Evolutionary conservation across 2,113 vertebrate species (phyloP).

Genomic region (Plecotus auritus): DNA sequence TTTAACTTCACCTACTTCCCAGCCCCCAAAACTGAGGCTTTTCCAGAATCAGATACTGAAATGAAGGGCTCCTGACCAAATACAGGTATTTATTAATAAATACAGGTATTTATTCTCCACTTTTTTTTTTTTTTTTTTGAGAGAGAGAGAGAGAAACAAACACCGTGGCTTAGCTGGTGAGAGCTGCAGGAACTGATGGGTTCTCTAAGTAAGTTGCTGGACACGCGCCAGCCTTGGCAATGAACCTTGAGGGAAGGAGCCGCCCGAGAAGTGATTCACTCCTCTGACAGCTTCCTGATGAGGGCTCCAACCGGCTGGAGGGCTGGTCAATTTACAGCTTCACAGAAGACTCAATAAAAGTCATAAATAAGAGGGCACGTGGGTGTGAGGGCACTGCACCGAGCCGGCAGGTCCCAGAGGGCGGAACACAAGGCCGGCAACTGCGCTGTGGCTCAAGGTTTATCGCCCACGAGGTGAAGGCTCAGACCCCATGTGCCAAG

Average conservation of each 20-base stretch:
- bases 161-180: not conserved
- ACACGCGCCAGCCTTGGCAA: not conserved
- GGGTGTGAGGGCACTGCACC: not conserved
- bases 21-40: not conserved
- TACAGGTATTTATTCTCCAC: not conserved
- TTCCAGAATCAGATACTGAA: not conserved
- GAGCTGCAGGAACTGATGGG: not conserved
- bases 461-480: not conserved
- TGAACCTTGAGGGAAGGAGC: not conserved
- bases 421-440: not conserved
- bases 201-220: not conserved
- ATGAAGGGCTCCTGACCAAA: not conserved
- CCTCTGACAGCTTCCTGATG: constrained; percentile 21
- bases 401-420: not conserved
- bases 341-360: constrained; percentile 14
- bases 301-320: not conserved
- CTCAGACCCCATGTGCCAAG: not conserved
- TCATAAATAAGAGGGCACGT: constrained; percentile 35
- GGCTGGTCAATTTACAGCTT: not conserved
- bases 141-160: too few species aligned
- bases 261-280: not conserved
- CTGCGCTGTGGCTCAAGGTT: constrained; percentile 29
- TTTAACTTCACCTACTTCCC: not conserved
- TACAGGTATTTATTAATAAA: not conserved
- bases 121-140: not conserved